phyloP scores from a whole-genome alignment of 2,888 invertebrate species.

The Agonopterix alstromeriana region DNA sequence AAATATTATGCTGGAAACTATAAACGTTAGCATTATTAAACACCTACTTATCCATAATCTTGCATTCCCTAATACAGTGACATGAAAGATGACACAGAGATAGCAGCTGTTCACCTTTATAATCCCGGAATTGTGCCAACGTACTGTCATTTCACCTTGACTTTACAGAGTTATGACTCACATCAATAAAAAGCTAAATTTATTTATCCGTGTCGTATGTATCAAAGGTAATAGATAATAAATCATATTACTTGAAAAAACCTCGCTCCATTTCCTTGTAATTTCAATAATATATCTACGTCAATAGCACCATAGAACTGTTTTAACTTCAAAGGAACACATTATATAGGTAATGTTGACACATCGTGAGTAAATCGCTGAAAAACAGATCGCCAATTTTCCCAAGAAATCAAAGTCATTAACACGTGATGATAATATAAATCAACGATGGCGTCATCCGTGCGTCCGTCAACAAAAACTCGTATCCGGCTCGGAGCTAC shows the following conservation, averaged over 20 bases:
- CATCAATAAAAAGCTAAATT: slow-evolving; percentile 2
- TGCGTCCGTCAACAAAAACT: slow-evolving; percentile 45
- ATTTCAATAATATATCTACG: too few relatives aligned
- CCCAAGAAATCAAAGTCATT: slow-evolving; percentile 27
- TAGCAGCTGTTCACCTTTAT: slow-evolving; percentile 1
- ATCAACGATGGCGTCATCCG: slow-evolving; percentile 51
- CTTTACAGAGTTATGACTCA: slow-evolving; percentile 5
- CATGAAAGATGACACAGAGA: not conserved
- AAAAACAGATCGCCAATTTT: slow-evolving; percentile 14
- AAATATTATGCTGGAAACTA: not conserved
- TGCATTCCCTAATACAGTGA: not conserved
- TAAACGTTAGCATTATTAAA: not conserved
- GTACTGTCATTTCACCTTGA: slow-evolving; percentile 7
- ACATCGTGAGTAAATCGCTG: not conserved
- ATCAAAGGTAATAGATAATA: not conserved
- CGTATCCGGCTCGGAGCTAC: slow-evolving; percentile 55
- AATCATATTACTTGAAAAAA: not conserved
- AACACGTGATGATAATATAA: slow-evolving; percentile 42
- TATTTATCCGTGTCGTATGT: not conserved
- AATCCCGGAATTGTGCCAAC: slow-evolving; percentile 4
- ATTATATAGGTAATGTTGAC: not conserved
- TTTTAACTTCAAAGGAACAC: not conserved
- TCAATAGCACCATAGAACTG: too few relatives aligned
- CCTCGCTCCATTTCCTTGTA: not conserved
- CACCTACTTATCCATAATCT: not conserved